Evolutionary conservation across 2,797 vertebrate genomes (phyloP), one percentile per base, ranked within the genome.

Genomic region (Cetoscarus ocellatus): DNA sequence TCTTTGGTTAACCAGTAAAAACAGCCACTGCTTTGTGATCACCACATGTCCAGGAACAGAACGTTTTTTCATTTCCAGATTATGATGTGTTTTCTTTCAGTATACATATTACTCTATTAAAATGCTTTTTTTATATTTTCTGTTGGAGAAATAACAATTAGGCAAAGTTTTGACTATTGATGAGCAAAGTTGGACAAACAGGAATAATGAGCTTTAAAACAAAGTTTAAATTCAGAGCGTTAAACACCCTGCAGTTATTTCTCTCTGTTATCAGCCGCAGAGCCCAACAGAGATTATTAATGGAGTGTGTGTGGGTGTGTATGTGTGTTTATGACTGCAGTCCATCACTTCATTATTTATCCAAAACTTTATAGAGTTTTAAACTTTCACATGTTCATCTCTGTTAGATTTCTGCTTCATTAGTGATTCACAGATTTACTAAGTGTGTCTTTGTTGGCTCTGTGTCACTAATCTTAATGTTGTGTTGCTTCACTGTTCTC

Each of bases 351-450:
- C 52, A 75, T 59, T 54, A 69, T 69, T 43, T 27, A 49, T 17
- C 42, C 19, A 54, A 4, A 69, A 53, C 18, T 75, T 75, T 53
- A 75, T 68, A 64, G 54, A n/a, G n/a, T n/a, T 63, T 64, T 38
- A 14, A 58, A 10, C 27, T 27, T 27, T 27, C 27, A 27, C 27
- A 27, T 27, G 27, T 27, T 27, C 27, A 27, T 27, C 27, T 27
- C 27, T 27, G 27, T 2, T 27, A 27, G 27, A 2, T 27, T 27
- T 27, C 2, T 27, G 27, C 27, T 4, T 27, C 27, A 27, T 27
- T 2, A 27, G 27, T 27, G 27, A 27, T 27, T 27, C 27, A 27
- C 27, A 27, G 27, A 27, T 69, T 36, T 42, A 27, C 14, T 50
- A 11, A 49, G 14, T 48, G 15, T 48, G n/a, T 48, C n/a, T 47